Percentiles rank a stretch among this genome's conserved stretches.
phyloP scores from a whole-genome alignment of 2,888 invertebrate genomes.

The Heliconius erato region DNA sequence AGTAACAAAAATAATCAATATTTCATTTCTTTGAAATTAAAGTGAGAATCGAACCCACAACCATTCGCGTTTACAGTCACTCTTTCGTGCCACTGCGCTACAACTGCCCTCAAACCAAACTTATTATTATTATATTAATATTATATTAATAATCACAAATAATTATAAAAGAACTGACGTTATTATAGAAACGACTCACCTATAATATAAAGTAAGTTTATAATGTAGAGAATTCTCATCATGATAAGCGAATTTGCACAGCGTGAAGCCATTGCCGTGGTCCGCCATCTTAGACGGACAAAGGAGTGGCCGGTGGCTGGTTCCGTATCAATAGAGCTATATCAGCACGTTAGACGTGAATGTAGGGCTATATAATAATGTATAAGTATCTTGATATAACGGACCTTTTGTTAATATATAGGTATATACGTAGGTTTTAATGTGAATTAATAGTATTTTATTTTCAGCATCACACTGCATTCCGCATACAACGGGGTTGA shows the following conservation, averaged over 20 bases:
- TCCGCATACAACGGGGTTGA: too few relatives aligned
- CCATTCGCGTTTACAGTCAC: too few relatives aligned
- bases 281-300: conserved; percentile 50
- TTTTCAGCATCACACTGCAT: too few relatives aligned
- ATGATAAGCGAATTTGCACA: conserved; percentile 47
- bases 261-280: conserved; percentile 43
- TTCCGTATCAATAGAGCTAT: conserved; percentile 28
- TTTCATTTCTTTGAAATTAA: too few relatives aligned
- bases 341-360: conserved; percentile 18
- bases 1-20: too few relatives aligned
- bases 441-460: too few relatives aligned
- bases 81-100: too few relatives aligned
- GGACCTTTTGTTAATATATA: not conserved
- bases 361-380: not conserved
- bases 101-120: too few relatives aligned
- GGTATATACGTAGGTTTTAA: not conserved
- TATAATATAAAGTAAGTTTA: not conserved
- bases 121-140: too few relatives aligned
- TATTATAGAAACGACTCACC: not conserved
- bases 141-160: too few relatives aligned
- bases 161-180: not conserved
- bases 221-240: conserved; percentile 31
- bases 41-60: too few relatives aligned
- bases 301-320: conserved; percentile 38
- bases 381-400: not conserved